Conservation (phyloP, 2,113 vertebrate genomes). For the Todiramphus saurophagus region DNA sequence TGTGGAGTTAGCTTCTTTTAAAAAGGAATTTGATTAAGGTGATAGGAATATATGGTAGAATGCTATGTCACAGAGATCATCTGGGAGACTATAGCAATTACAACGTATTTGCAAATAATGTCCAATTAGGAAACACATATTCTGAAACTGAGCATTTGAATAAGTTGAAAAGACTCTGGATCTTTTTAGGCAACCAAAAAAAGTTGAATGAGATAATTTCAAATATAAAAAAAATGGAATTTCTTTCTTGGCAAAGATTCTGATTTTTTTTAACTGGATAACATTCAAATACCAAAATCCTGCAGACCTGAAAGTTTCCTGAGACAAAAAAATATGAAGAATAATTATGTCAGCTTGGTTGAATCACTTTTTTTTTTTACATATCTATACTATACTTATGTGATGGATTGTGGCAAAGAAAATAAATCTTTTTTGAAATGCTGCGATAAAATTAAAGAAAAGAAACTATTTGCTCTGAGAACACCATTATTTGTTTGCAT, state of each 20-base stretch:
- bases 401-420: background rate
- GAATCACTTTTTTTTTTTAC: background rate
- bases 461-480: background rate
- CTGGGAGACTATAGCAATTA: background rate
- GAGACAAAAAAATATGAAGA: background rate
- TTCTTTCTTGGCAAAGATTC: background rate
- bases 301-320: background rate
- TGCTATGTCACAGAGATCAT: background rate
- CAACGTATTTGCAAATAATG: background rate
- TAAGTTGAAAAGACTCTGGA: background rate
- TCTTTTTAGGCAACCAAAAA: background rate
- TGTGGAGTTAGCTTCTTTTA: background rate
- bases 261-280: background rate
- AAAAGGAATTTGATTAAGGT: background rate
- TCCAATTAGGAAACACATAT: background rate
- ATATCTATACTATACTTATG: background rate
- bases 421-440: background rate
- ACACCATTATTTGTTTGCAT: background rate
- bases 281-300: background rate
- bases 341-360: background rate
- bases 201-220: background rate
- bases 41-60: background rate
- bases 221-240: background rate
- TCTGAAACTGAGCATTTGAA: background rate
- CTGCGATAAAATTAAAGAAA: background rate